Percentiles rank a stretch among this genome's conserved stretches.
phyloP scores from a whole-genome alignment of 1,140 invertebrate genomes.

The Manduca sexta region DNA sequence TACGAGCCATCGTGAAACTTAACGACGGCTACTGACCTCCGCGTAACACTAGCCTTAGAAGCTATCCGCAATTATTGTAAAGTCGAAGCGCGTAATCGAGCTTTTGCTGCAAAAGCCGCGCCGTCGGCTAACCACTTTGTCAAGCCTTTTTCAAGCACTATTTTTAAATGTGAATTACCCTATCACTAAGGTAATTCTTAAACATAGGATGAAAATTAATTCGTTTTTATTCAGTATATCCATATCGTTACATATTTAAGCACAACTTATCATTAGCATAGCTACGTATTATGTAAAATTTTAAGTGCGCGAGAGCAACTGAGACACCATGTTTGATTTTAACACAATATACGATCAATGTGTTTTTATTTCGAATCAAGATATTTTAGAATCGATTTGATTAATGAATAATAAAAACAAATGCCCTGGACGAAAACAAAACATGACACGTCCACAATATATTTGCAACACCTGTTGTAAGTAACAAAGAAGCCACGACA shows the following conservation, averaged over 20 bases:
- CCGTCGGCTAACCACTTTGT: slow-evolving; percentile 39
- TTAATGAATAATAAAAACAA: too few species aligned
- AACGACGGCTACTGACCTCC: slow-evolving; percentile 36
- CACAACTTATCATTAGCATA: too few species aligned
- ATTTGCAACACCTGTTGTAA: not conserved
- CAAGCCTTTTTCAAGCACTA: slow-evolving; percentile 29
- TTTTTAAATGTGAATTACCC: slow-evolving; percentile 38
- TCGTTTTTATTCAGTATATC: slow-evolving; percentile 6
- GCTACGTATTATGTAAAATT: too few species aligned
- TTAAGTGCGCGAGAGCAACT: too few species aligned
- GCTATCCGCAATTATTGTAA: slow-evolving; percentile 45
- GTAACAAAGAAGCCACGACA: slow-evolving; percentile 5
- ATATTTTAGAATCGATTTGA: too few species aligned
- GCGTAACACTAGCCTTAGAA: slow-evolving; percentile 38
- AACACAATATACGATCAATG: too few species aligned
- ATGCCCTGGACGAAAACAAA: not conserved
- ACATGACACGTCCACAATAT: not conserved
- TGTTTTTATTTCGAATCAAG: too few species aligned
- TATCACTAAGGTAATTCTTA: slow-evolving; percentile 31
- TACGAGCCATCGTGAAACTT: slow-evolving; percentile 47
- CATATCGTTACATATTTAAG: too few species aligned
- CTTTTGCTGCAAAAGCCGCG: slow-evolving; percentile 22
- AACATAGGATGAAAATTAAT: slow-evolving; percentile 17
- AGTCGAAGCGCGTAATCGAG: slow-evolving; percentile 35
- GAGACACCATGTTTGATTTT: too few species aligned